These are phyloP conservation scores for Engystomops pustulosus DNA, from an alignment of 2,113 vertebrate species.

Conservation along the genomic window DNA sequence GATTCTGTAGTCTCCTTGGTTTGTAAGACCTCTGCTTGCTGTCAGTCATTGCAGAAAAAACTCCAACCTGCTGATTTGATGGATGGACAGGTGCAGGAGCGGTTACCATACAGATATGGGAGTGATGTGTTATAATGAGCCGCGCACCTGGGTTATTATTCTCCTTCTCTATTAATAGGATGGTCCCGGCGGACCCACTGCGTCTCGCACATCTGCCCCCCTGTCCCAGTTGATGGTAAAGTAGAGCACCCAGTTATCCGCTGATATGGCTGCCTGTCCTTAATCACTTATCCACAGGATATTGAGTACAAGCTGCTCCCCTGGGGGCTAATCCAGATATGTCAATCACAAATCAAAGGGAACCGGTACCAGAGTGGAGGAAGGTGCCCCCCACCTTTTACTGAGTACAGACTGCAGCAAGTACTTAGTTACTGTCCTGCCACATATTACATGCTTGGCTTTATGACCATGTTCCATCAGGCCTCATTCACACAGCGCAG, in stretches of 20 bases:
- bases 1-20: too few species aligned
- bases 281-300: neutral
- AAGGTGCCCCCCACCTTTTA: neutral
- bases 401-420: too few species aligned
- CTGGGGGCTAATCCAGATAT: conserved; percentile 17
- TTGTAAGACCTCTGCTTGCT: too few species aligned
- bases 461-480: neutral
- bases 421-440: too few species aligned
- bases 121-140: too few species aligned
- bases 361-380: neutral
- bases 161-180: conserved; percentile 21
- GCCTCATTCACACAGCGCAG: neutral
- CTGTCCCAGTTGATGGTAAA: neutral
- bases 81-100: too few species aligned
- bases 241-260: neutral
- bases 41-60: too few species aligned
- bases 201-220: neutral
- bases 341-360: neutral
- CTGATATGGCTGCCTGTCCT: neutral
- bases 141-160: too few species aligned
- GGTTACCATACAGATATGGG: too few species aligned
- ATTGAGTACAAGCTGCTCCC: neutral
- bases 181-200: neutral
- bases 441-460: neutral
- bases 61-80: too few species aligned